Base-by-base conservation (phyloP, 2,797 vertebrate genomes). In the Chrosomus eos region DNA sequence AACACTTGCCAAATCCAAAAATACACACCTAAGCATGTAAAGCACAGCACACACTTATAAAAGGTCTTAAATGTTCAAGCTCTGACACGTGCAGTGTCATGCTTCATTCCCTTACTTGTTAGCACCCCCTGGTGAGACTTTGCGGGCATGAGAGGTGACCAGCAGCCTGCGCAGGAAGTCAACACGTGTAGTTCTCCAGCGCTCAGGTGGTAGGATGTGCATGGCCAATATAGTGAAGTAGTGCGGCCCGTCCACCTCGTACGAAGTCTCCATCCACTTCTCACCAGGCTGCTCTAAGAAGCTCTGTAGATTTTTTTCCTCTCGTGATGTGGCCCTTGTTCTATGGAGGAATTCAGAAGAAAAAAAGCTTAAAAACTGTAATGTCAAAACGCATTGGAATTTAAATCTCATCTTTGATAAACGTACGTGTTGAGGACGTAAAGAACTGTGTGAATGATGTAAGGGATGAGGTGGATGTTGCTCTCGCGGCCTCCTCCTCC, bases 401-500 rank as follows among this genome's bases (percentile, higher is more conserved):
- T 67, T 3, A 26, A 0, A 18, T 55, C 13, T 26, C 11, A 81
- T 71, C 3, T 71, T 70, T 64, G 67, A 28, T 23, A 64, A 64
- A 95, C 97, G 73, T 93, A 99, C 98, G 98, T 99, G 96, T 99
- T 99, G 90, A 99, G 96, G 89, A 99, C 98, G 1, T 99, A 99
- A 92, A 99, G 98, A 93, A 99, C 98, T 6, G 98, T 99, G 95
- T 99, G 98, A 90, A 99, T 96, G 91, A 99, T 98, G 95, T 99
- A 99, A 0, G 98, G 98, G 90, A 99, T 98, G 92, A 99, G 97
- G 95, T 99, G 98, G 86, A 99, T 96, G 95, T 99, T 99, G 96
- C 98, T 99, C 94, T 99, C 98, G 13, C 98, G 94, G 66, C 98
- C 98, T 3, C 98, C 98, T 70, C 98, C 98, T 0, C 98, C 98